Conservation (phyloP, 2,888 invertebrate genomes). For the Drosophila eohydei region DNA sequence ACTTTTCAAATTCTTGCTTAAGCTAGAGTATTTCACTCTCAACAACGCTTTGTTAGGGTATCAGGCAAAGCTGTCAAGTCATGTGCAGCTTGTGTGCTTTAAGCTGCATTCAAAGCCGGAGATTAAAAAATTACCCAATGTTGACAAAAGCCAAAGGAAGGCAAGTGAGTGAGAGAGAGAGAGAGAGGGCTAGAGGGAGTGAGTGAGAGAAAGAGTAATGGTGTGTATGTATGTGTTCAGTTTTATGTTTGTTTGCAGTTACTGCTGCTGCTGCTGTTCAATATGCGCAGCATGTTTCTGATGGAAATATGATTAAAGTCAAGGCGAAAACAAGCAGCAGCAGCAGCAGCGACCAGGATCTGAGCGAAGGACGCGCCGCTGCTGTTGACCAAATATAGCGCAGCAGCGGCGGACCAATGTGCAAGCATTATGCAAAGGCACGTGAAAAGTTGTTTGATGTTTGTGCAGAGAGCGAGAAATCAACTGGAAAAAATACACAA, state of each 20-base stretch:
- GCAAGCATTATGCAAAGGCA: conserved; percentile 75
- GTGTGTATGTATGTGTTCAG: conserved; percentile 9
- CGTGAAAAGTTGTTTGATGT: conserved; percentile 74
- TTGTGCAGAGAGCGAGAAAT: conserved; percentile 59
- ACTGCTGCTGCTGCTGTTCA: conserved; percentile 56
- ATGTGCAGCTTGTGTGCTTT: conserved; percentile 47
- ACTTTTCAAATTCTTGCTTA: neutral
- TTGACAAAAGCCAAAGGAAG: conserved; percentile 61
- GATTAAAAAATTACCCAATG: conserved; percentile 74
- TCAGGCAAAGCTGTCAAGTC: conserved; percentile 45
- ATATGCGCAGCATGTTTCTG: conserved; percentile 67
- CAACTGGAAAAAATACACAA: conserved; percentile 55
- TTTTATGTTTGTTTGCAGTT: conserved; percentile 54
- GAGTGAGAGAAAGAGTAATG: neutral
- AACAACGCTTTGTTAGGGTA: conserved; percentile 10
- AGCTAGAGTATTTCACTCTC: neutral
- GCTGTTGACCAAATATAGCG: conserved; percentile 36
- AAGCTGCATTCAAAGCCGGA: conserved; percentile 56
- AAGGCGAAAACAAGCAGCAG: conserved; percentile 66
- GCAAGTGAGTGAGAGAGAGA: conserved; percentile 12
- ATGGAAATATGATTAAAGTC: conserved; percentile 78
- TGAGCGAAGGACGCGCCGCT: conserved; percentile 22
- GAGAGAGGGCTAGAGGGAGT: neutral
- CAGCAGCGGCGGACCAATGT: conserved; percentile 6
- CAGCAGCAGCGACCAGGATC: conserved; percentile 25